Percentiles rank a stretch among this genome's conserved stretches.
phyloP scores from a whole-genome alignment of 2,113 vertebrate species.

The Amia ocellicauda region DNA sequence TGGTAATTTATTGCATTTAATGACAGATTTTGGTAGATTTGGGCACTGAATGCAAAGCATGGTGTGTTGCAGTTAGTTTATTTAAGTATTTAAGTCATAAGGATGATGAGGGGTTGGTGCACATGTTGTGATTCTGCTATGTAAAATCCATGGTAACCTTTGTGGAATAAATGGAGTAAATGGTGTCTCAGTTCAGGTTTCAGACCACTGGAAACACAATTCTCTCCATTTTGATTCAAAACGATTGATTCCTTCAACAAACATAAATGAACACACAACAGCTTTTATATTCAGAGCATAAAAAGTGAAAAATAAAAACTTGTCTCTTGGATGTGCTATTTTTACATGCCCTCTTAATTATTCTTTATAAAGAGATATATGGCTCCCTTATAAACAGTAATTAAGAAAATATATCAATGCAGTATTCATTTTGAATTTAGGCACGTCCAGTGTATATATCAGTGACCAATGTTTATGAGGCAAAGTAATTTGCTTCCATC shows the following conservation, averaged over 20 bases:
- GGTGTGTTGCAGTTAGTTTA: slow-evolving; percentile 29
- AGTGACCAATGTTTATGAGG: slow-evolving; percentile 4
- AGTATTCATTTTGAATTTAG: not conserved
- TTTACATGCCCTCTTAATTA: too few relatives aligned
- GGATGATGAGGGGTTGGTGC: slow-evolving; percentile 42
- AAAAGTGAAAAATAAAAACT: too few relatives aligned
- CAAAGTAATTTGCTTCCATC: slow-evolving; percentile 4
- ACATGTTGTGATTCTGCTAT: slow-evolving; percentile 32
- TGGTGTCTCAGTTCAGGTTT: too few relatives aligned
- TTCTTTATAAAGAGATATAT: not conserved
- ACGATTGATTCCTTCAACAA: too few relatives aligned
- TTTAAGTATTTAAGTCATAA: slow-evolving; percentile 42
- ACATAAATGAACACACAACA: too few relatives aligned
- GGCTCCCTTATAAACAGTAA: not conserved
- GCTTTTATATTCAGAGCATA: too few relatives aligned
- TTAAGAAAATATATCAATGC: not conserved
- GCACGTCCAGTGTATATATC: not conserved
- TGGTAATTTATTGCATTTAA: slow-evolving; percentile 1
- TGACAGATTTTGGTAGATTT: slow-evolving; percentile 23
- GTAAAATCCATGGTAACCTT: slow-evolving; percentile 42
- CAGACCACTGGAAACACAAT: too few relatives aligned
- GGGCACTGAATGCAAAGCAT: slow-evolving; percentile 35
- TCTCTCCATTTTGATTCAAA: too few relatives aligned
- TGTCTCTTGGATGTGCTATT: too few relatives aligned
- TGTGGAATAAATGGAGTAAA: too few relatives aligned